Base-by-base conservation (phyloP, 2,888 invertebrate genomes). In the Crossocerus cetratus region DNA sequence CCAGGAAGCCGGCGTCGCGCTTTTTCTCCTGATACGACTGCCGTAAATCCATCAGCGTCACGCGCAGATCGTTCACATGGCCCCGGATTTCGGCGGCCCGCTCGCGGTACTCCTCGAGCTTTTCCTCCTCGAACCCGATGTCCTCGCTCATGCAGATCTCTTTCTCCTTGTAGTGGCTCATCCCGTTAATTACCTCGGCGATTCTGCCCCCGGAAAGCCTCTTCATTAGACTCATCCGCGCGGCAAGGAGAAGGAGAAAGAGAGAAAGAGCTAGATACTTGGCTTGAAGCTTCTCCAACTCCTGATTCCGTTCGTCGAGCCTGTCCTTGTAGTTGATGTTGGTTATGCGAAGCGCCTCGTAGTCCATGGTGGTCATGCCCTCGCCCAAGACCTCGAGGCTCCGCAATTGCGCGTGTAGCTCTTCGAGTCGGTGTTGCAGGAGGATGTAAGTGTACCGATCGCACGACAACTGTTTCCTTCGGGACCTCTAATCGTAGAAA, bases 281-380 rank as follows among this genome's bases (percentile, higher is more conserved):
- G 57, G 54, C 2, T 13, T 76, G 72, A 11, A 82, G 71, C 42
- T 80, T 86, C 49, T 87, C 86, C 5, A 87, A 62, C n/a, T 83
- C 81, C 4, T 76, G 67, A 2, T 86, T 79, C 3, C 83, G 79
- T 2, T 86, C 84, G 16, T 86, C 86, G 56, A 85, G 23, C 32
- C 83, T 84, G 13, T 87, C 81, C 62, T 76, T 80, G 55, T 75
- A 64, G 49, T 55, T 66, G 3, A 83, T 61, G 45, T 83, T 82
- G 14, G 68, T 64, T n/a, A 77, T 42, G 1, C 72, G 64, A 16
- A 85, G 71, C 14, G 65, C 56, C 60, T 86, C 86, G 74, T 84
- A 86, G 57, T 86, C 85, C 77, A 82, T 78, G 23, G 78, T 72
- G 2, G 81, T 84, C 83, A 84, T 84, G 3, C 84, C 87, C 11